Evolutionary conservation across 2,113 vertebrate species (phyloP).

Genomic region (Alosa alosa): DNA sequence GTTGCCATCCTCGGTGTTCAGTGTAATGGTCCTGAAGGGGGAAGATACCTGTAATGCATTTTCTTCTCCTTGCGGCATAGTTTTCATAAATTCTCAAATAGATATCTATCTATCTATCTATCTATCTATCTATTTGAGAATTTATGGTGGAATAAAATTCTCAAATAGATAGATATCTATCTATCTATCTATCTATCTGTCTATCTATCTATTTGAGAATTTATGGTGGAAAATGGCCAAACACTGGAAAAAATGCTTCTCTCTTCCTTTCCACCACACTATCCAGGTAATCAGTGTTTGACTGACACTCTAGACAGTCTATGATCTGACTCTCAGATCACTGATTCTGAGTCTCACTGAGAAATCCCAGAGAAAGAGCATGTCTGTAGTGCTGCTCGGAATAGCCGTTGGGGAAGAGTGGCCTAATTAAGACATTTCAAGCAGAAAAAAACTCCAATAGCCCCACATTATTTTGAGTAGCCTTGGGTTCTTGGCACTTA

Average conservation of each 20-base stretch:
- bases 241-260: not conserved
- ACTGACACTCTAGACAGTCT: not conserved
- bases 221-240: not conserved
- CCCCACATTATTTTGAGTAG: not conserved
- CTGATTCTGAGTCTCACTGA: not conserved
- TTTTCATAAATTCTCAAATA: too few relatives aligned
- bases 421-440: not conserved
- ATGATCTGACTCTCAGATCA: not conserved
- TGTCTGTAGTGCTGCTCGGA: not conserved
- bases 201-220: too few relatives aligned
- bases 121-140: too few relatives aligned
- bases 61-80: not conserved
- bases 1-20: slow-evolving; percentile 75
- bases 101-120: too few relatives aligned
- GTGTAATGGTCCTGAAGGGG: slow-evolving; percentile 66
- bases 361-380: not conserved
- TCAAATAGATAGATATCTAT: too few relatives aligned
- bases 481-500: not conserved
- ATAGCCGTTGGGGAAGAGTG: not conserved
- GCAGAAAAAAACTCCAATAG: not conserved
- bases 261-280: not conserved
- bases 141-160: too few relatives aligned
- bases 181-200: too few relatives aligned
- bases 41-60: not conserved
- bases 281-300: not conserved